These are phyloP conservation scores for Aricia artaxerxes DNA, from an alignment of 2,888 invertebrate genomes.

Conservation along the genomic window DNA sequence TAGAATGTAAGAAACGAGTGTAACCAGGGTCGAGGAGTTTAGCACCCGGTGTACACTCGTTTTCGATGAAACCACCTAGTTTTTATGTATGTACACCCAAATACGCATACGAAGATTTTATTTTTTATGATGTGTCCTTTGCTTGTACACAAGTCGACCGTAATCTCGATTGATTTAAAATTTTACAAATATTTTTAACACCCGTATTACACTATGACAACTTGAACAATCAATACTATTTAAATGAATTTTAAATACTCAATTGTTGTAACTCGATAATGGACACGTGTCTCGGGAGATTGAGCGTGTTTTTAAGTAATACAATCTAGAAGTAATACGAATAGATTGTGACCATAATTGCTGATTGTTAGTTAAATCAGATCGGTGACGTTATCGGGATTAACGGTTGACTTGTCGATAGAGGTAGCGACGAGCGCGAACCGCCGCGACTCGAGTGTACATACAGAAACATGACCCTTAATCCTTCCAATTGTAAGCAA, in stretches of 20 bases:
- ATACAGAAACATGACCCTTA: slow-evolving; percentile 69
- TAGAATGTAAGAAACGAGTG: slow-evolving; percentile 11
- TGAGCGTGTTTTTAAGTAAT: background rate
- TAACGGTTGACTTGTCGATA: slow-evolving; percentile 6
- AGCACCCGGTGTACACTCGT: background rate
- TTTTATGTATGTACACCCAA: slow-evolving; percentile 26
- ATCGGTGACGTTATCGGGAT: background rate
- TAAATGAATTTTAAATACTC: background rate
- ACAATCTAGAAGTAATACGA: background rate
- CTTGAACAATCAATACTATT: too few species aligned
- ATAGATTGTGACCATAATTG: background rate
- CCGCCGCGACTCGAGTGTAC: slow-evolving; percentile 55
- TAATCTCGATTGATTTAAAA: background rate
- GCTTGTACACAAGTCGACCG: slow-evolving; percentile 7
- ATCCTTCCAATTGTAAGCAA: slow-evolving; percentile 71
- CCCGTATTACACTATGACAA: too few species aligned
- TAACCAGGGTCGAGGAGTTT: slow-evolving; percentile 3
- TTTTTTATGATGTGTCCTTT: background rate
- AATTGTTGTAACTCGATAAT: background rate
- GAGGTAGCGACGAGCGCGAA: background rate
- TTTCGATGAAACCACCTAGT: background rate
- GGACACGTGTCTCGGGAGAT: background rate
- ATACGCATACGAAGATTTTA: background rate
- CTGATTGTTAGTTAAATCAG: background rate
- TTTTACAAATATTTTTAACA: background rate